phyloP scores from a whole-genome alignment of 2,797 vertebrate species.

The Hemitrygon akajei region DNA sequence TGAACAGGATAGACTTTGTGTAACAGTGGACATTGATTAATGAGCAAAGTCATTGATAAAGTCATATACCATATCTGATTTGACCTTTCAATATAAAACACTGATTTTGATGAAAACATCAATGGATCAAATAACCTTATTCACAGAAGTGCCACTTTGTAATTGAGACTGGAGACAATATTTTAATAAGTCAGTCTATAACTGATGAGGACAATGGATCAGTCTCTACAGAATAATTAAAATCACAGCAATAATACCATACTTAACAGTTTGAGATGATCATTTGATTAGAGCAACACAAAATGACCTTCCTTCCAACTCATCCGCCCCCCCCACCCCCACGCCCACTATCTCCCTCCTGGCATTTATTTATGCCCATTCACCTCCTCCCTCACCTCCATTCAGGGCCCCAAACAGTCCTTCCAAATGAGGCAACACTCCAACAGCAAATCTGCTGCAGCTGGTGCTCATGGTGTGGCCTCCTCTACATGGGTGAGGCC shows the following conservation, averaged over 20 bases:
- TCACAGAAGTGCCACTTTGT: background rate
- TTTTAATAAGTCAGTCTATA: constrained; percentile 21
- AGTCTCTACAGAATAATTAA: constrained; percentile 16
- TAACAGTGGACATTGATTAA: constrained; percentile 44
- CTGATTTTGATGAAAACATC: constrained; percentile 43
- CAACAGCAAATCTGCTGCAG: too few species aligned
- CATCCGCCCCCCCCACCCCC: too few species aligned
- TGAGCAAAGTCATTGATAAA: constrained; percentile 46
- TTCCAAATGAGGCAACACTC: too few species aligned
- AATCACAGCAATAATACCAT: background rate
- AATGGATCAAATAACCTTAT: constrained; percentile 46
- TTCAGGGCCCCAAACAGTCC: too few species aligned
- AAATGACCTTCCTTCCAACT: too few species aligned
- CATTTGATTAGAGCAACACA: background rate
- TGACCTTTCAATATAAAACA: constrained; percentile 52
- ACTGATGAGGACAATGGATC: background rate
- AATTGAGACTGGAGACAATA: constrained; percentile 37
- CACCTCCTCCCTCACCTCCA: too few species aligned
- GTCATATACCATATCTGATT: constrained; percentile 38
- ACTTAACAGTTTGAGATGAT: constrained; percentile 1
- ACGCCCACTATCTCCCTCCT: too few species aligned
- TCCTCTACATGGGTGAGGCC: too few species aligned
- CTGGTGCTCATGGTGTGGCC: too few species aligned
- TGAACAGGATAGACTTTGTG: constrained; percentile 43
- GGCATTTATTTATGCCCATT: too few species aligned